A percentile compares a stretch with the other conserved stretches of the same genome.
phyloP scores from a whole-genome alignment of 2,113 vertebrate genomes.

The Corythornis vintsioides region DNA sequence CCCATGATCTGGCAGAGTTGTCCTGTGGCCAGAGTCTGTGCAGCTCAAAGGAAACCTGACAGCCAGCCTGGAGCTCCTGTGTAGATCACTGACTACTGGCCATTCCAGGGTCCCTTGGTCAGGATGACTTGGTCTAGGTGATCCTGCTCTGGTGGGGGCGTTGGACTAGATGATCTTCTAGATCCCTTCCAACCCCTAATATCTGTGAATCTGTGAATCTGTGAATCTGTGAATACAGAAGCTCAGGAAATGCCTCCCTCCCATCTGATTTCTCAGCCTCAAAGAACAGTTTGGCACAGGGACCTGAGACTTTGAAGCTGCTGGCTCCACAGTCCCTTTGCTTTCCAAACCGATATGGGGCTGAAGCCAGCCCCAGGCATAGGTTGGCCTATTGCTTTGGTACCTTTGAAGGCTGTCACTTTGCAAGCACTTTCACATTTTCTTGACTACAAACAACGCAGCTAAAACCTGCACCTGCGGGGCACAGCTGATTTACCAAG shows the following conservation, averaged over 20 bases:
- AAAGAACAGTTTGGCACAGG: neutral
- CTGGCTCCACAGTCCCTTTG: neutral
- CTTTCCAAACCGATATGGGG: neutral
- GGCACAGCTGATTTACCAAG: neutral
- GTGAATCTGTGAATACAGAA: neutral
- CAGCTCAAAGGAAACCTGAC: neutral
- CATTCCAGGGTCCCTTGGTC: rapidly evolving
- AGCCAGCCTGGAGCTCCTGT: neutral
- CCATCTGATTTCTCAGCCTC: neutral
- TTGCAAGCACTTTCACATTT: neutral
- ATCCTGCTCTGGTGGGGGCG: no score
- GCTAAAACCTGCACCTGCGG: neutral
- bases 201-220: neutral
- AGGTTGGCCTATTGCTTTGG: neutral
- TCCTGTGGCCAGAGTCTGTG: rapidly evolving
- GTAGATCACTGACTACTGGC: neutral
- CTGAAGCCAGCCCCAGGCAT: neutral
- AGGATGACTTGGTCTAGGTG: neutral
- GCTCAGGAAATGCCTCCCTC: neutral
- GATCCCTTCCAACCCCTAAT: no score
- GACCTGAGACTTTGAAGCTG: neutral
- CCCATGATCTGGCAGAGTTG: rapidly evolving
- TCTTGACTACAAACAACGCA: neutral
- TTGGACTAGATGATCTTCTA: no score
- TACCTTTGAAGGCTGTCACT: neutral